phyloP scores from a whole-genome alignment of 1,140 invertebrate species.

The Drosophila watanabei region DNA sequence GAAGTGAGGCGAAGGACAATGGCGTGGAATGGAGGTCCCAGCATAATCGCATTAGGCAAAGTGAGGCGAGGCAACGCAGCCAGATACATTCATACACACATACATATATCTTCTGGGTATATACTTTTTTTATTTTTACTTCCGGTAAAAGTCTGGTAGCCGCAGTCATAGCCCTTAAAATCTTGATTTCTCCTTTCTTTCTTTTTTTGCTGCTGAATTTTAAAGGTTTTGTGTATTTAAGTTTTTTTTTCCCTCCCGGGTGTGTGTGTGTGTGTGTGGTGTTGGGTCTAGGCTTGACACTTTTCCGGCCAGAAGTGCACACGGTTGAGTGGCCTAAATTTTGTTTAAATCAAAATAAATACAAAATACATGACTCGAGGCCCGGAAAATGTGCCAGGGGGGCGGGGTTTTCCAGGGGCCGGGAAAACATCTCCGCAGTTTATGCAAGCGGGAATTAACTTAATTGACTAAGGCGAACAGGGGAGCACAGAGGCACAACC shows the following conservation, averaged over 20 bases:
- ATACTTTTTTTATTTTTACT: slow-evolving; percentile 38
- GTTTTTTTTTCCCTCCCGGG: not conserved
- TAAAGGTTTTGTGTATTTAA: slow-evolving; percentile 24
- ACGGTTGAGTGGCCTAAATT: slow-evolving; percentile 70
- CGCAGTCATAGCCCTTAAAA: slow-evolving; percentile 23
- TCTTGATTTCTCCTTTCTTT: slow-evolving; percentile 25
- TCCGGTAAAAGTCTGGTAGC: slow-evolving; percentile 27
- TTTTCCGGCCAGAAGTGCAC: slow-evolving; percentile 64
- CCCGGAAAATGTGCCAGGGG: slow-evolving; percentile 21
- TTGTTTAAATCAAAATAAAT: slow-evolving; percentile 74
- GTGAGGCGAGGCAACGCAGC: slow-evolving; percentile 19
- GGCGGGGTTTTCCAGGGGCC: not conserved
- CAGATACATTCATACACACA: not conserved
- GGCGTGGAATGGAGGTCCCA: slow-evolving; percentile 12
- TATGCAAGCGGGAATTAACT: slow-evolving; percentile 78
- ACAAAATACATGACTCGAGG: slow-evolving; percentile 65
- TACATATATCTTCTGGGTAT: slow-evolving; percentile 2
- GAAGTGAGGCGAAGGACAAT: not conserved
- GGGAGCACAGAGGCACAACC: not conserved
- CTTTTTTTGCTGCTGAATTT: slow-evolving; percentile 12
- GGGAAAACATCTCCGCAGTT: not conserved
- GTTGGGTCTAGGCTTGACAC: slow-evolving; percentile 54
- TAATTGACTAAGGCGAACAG: slow-evolving; percentile 71
- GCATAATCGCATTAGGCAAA: slow-evolving; percentile 74
- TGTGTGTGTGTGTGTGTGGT: not conserved